Percentiles rank a stretch among this genome's conserved stretches.
Conservation (phyloP, 2,888 invertebrate genomes). For the Drosophila fungiperda region DNA sequence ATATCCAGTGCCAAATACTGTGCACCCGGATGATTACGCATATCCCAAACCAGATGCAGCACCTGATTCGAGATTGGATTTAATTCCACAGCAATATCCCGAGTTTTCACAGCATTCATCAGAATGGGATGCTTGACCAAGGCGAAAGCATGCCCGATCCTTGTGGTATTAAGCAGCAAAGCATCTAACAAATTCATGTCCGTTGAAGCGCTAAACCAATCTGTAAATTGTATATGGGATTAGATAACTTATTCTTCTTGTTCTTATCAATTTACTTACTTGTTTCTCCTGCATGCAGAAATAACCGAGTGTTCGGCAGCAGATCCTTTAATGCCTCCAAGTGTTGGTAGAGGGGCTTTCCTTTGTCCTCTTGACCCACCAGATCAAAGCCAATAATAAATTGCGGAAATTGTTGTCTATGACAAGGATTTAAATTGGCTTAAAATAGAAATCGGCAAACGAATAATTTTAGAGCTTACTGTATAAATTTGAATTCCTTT, state of each 20-base stretch:
- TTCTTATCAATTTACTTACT: constrained; percentile 69
- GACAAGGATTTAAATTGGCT: constrained; percentile 3
- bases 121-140: constrained; percentile 84
- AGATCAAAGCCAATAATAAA: constrained; percentile 89
- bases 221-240: constrained; percentile 49
- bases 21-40: constrained; percentile 88
- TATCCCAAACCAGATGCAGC: constrained; percentile 87
- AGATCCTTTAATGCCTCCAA: constrained; percentile 66
- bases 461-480: constrained; percentile 64
- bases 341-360: constrained; percentile 85
- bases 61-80: constrained; percentile 85
- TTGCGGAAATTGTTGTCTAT: constrained; percentile 84
- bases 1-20: constrained; percentile 86
- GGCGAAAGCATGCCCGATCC: constrained; percentile 85
- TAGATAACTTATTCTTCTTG: background rate
- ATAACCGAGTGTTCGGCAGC: constrained; percentile 85
- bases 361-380: constrained; percentile 89
- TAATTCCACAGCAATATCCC: constrained; percentile 83
- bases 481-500: constrained; percentile 66
- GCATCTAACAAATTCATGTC: constrained; percentile 87
- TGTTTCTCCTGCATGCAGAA: constrained; percentile 90
- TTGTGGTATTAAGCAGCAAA: constrained; percentile 82
- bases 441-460: too few relatives aligned
- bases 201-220: constrained; percentile 86
- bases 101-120: constrained; percentile 80